phyloP scores from a whole-genome alignment of 2,113 vertebrate species.

The Jacana jacana region DNA sequence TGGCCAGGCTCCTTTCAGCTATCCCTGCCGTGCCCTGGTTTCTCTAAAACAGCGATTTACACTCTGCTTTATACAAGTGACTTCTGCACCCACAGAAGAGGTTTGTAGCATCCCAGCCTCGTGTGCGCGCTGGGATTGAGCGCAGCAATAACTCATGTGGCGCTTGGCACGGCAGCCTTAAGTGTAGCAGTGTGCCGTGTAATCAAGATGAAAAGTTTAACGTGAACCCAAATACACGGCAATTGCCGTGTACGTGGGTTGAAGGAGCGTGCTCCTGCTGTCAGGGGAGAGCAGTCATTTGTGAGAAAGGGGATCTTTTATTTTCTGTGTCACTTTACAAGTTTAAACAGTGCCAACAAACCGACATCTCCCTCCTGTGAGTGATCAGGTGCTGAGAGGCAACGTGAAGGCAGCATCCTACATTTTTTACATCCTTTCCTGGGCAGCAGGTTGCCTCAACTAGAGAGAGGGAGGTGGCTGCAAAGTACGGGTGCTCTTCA shows the following conservation, averaged over 20 bases:
- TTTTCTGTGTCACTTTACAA: background rate
- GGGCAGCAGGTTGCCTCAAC: background rate
- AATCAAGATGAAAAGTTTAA: constrained; percentile 56
- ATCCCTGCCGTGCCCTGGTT: background rate
- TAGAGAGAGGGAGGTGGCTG: background rate
- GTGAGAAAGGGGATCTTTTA: background rate
- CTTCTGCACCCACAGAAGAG: background rate
- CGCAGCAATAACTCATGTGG: background rate
- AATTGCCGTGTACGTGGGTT: background rate
- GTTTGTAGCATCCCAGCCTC: background rate
- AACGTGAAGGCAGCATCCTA: background rate
- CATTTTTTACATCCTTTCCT: background rate
- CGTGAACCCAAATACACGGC: background rate
- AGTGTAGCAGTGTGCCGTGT: background rate
- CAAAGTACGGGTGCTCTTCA: fast-evolving
- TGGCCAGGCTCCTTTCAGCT: background rate
- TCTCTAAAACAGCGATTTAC: background rate
- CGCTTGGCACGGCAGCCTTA: background rate
- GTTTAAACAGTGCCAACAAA: background rate
- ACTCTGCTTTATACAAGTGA: background rate
- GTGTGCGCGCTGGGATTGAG: background rate
- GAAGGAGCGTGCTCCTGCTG: background rate
- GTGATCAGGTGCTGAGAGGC: background rate
- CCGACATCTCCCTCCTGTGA: background rate
- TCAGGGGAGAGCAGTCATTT: background rate